Base-by-base conservation (phyloP, 2,113 vertebrate genomes). In the Sturnira hondurensis region DNA sequence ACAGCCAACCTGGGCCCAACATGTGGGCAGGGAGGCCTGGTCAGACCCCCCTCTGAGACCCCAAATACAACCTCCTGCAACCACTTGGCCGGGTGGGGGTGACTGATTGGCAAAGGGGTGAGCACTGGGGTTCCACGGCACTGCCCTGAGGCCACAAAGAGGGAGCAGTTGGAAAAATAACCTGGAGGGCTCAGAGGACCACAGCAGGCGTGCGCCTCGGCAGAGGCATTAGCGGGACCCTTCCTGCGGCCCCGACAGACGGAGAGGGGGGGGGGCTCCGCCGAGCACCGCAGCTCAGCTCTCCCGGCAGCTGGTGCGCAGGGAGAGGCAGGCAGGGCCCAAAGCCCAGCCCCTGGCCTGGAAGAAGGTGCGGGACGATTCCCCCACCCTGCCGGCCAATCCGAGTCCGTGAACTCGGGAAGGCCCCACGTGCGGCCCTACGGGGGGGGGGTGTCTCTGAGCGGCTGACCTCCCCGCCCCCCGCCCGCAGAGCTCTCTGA, bases 51-150 rank as follows among this genome's bases (percentile, higher is more conserved):
- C 2, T 5, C 5, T 7, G 0, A 50, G 26, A 19, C 36, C 22
- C 11, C 54, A 17, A 0, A 9, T 1, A 12, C 10, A 28, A 0
- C 3, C 36, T 20, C 28, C 70, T 6, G 70, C 33, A 13, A 56
- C 56, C 19, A 0, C 1, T 4, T 2, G 5, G 0, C 11, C n/a
- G 14, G 36, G 28, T 9, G 5, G 16, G 5, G 16, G 2, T 10
- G 41, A 17, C 12, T 10, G 36, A 28, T 31, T 38, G 63, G 52
- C 86, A 8, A 22, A 7, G 22, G 61, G 22, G 16, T 26, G 31
- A 19, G 36, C 4, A 3, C 65, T 58, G 13, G 3, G 58, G 26
- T 36, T 13, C 78, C 71, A 50, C 45, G 16, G 50, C 65, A 33
- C 58, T 58, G 13, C 2, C 38, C 74, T 24, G 19, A 20, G 61